These are phyloP conservation scores for Coremacera marginata DNA, from an alignment of 2,888 invertebrate species.

Conservation along the genomic window DNA sequence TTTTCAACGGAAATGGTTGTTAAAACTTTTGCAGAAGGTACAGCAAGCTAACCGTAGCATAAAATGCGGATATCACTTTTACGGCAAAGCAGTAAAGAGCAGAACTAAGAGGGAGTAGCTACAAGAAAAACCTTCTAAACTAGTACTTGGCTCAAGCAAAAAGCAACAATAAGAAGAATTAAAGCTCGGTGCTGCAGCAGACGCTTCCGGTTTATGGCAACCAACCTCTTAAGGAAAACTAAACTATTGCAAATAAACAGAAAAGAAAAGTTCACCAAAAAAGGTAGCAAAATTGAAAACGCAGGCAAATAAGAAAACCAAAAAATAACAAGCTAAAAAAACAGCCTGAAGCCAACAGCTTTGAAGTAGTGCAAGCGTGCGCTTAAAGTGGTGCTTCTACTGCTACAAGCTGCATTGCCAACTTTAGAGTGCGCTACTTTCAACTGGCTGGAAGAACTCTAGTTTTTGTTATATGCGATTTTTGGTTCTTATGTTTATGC, in stretches of 20 bases:
- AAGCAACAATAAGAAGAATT: no score
- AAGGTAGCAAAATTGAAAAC: background rate
- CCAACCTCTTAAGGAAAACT: background rate
- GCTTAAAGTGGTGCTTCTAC: background rate
- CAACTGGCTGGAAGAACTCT: no score
- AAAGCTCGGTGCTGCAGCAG: no score
- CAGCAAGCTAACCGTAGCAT: background rate
- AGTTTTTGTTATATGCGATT: no score
- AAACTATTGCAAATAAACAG: no score
- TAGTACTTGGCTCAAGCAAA: no score
- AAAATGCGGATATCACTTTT: background rate
- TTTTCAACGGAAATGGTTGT: conserved; percentile 24
- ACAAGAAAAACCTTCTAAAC: background rate
- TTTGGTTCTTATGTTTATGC: no score
- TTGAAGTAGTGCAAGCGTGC: no score
- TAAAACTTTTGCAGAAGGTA: conserved; percentile 25
- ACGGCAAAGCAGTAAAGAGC: background rate
- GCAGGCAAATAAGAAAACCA: background rate
- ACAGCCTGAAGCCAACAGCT: background rate
- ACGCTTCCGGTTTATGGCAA: background rate
- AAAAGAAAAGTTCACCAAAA: background rate
- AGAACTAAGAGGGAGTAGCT: background rate
- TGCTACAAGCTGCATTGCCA: background rate
- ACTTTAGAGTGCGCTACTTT: background rate
- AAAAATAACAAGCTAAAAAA: background rate